phyloP scores from a whole-genome alignment of 2,888 invertebrate species.

The Drosophila mayaguana region DNA sequence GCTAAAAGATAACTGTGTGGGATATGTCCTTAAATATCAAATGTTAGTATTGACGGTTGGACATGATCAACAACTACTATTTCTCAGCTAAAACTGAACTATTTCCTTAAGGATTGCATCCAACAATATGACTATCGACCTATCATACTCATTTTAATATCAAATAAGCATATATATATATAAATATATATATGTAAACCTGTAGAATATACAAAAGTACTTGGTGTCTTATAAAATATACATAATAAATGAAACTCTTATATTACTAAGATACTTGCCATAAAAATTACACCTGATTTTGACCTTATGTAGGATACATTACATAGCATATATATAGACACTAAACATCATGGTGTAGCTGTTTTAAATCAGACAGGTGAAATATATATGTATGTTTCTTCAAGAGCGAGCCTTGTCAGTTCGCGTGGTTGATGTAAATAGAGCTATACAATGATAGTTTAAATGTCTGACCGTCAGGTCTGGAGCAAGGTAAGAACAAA shows the following conservation, averaged over 20 bases:
- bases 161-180: constrained; percentile 56
- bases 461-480: background rate
- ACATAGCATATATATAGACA: background rate
- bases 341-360: no score
- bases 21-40: constrained; percentile 7
- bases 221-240: constrained; percentile 75
- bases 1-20: background rate
- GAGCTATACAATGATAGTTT: background rate
- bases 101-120: background rate
- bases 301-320: constrained; percentile 20
- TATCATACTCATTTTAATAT: constrained; percentile 58
- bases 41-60: background rate
- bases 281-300: constrained; percentile 48
- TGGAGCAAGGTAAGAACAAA: background rate
- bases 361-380: no score
- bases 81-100: constrained; percentile 2
- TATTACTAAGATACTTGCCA: constrained; percentile 49
- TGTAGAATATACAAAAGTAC: constrained; percentile 68
- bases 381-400: no score
- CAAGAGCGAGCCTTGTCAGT: no score
- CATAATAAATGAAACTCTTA: constrained; percentile 54
- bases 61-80: background rate
- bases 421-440: background rate
- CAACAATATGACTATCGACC: constrained; percentile 15
- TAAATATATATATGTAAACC: constrained; percentile 61